Evolutionary conservation across 35 echinoderm and acorn worm genomes (phyloP).

Genomic region (Apostichopus californicus): DNA sequence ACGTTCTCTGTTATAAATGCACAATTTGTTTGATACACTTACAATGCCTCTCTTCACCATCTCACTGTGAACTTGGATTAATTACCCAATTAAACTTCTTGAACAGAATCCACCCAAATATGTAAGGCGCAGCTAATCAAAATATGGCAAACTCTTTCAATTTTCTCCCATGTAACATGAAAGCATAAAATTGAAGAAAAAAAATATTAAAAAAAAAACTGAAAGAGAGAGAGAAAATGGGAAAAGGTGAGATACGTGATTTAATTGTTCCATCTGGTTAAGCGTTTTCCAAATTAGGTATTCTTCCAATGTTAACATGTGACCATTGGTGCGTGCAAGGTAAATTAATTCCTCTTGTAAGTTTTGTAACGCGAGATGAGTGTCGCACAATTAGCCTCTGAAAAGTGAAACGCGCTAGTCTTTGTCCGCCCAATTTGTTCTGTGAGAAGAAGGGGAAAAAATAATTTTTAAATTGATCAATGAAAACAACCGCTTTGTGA

Average conservation of each 20-base stretch:
- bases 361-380: conserved; percentile 29
- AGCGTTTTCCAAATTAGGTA: conserved; percentile 19
- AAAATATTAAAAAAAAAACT: neutral
- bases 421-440: conserved; percentile 29
- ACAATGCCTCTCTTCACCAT: too few species aligned
- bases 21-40: too few species aligned
- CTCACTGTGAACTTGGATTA: neutral
- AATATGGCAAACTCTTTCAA: conserved; percentile 43
- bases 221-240: too few species aligned
- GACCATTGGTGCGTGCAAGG: conserved; percentile 37
- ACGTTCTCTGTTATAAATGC: too few species aligned
- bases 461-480: conserved; percentile 32
- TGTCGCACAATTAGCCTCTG: conserved; percentile 21
- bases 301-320: conserved; percentile 39
- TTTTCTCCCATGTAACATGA: neutral
- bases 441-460: neutral
- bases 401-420: neutral
- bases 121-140: conserved; percentile 37
- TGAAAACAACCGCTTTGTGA: conserved; percentile 29
- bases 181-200: neutral
- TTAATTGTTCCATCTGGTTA: conserved; percentile 54
- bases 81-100: conserved; percentile 16
- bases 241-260: neutral
- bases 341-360: conserved; percentile 25
- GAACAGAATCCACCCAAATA: neutral